Base-by-base conservation (phyloP, 2,113 vertebrate species). In the Mormyrus iriodes region DNA sequence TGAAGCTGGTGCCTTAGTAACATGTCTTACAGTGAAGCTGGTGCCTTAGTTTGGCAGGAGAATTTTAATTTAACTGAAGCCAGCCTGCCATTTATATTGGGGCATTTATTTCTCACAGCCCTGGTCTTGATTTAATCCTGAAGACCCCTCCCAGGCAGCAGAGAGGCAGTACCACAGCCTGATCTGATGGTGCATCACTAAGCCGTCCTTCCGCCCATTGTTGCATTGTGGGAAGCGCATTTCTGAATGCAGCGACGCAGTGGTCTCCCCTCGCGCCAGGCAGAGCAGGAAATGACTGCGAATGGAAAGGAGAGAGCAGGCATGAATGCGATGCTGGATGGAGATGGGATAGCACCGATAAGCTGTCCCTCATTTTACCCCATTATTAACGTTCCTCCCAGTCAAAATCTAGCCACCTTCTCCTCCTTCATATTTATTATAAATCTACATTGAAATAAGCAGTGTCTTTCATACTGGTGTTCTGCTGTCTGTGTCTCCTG, bases 241-340 rank as follows among this genome's bases (percentile, higher is more conserved):
- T 76, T 76, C 24, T 53, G 51, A 86, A 52, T 48, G 51, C 51
- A 9, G 48, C 10, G 24, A 15, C 3, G 39, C 42, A 6, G 39
- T 0, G 82, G 19, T 48, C 10, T 46, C 27, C 49, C 85, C 19
- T 55, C 39, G 39, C 21, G 24, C 35, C 42, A 35, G 53, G 86
- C 27, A 24, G 53, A 46, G 27, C 86, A 87, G 53, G 88, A 89
- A 89, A 89, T 84, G 88, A 84, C 88, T 89, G 52, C 21, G 13
- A 53, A 58, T 19, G 49, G 42, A 55, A 24, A 35, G 49, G 3
- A 35, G 3, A 35, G 42, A n/a, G 31, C 49, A 27, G 76, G 35
- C 46, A 52, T 51, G 27, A 27, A 35, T 15, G 3, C 21, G 9
- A 4, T 58, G 51, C 49, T n/a, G 82, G 69, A 84, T 51, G 53